Percentiles rank a stretch among this genome's conserved stretches.
These are phyloP conservation scores for Balaeniceps rex DNA, from an alignment of 2,113 vertebrate species.

Conservation along the genomic window DNA sequence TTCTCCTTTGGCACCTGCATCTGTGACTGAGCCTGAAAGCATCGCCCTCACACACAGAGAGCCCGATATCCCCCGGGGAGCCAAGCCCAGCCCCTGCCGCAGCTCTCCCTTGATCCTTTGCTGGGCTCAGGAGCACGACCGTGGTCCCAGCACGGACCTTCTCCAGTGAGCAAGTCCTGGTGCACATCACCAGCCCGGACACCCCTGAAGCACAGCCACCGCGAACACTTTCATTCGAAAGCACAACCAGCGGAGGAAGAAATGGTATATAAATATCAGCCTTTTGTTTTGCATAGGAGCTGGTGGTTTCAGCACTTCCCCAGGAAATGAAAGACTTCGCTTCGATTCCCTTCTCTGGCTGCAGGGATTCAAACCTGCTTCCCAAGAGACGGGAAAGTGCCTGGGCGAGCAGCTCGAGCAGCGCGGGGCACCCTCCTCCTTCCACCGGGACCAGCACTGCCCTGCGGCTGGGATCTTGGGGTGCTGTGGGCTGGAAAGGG, in stretches of 20 bases:
- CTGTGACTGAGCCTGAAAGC: not conserved
- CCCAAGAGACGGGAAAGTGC: not conserved
- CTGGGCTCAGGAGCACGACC: not conserved
- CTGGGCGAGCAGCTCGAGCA: accelerated
- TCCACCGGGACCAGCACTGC: accelerated
- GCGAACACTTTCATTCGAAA: not conserved
- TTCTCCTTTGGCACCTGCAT: not conserved
- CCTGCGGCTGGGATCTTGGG: accelerated
- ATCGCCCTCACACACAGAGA: not conserved
- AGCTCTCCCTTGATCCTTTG: not conserved
- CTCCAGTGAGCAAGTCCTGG: not conserved
- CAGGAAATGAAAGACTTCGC: not conserved
- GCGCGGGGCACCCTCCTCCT: no score
- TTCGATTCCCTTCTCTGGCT: not conserved
- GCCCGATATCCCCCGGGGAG: accelerated
- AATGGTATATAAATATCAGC: not conserved
- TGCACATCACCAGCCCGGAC: not conserved
- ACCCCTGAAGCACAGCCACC: not conserved
- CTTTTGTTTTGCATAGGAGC: not conserved
- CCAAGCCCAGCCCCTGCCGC: accelerated
- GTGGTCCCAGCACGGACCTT: not conserved
- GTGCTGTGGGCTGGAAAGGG: not conserved
- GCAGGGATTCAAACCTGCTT: not conserved
- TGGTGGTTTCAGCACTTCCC: not conserved
- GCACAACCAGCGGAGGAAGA: not conserved